Evolutionary conservation across 2,797 vertebrate genomes (phyloP).

Genomic region (Kryptopterus vitreolus): DNA sequence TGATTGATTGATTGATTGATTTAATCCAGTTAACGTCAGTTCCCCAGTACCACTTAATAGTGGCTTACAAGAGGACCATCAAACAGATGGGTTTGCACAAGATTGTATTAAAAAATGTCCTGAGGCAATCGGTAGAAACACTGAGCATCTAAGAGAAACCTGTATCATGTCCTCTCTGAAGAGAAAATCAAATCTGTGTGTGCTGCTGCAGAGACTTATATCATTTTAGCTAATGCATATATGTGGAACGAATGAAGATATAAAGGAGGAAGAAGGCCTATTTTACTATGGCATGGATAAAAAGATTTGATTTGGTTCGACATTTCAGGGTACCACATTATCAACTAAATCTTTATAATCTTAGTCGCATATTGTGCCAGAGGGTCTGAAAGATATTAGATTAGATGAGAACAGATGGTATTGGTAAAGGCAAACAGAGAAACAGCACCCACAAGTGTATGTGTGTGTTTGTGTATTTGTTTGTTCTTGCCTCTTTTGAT

Average conservation of each 20-base stretch:
- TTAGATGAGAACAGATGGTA: background rate
- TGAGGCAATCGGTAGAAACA: background rate
- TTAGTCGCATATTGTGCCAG: background rate
- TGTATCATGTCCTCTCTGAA: background rate
- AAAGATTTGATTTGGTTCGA: background rate
- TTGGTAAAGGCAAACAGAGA: background rate
- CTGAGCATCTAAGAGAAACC: background rate
- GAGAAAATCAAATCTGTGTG: background rate
- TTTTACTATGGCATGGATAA: background rate
- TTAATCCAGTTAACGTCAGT: background rate
- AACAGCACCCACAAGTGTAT: background rate
- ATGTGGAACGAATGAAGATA: background rate
- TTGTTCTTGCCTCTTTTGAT: background rate
- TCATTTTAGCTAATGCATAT: background rate
- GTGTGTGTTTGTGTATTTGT: background rate
- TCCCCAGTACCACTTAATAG: background rate
- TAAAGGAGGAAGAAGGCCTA: background rate
- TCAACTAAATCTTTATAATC: background rate
- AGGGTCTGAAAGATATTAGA: background rate
- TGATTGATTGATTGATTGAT: background rate
- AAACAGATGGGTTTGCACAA: background rate
- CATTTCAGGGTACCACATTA: background rate
- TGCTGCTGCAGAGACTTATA: background rate
- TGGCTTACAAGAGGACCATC: background rate
- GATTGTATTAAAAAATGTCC: background rate